phyloP scores from a whole-genome alignment of 2,113 vertebrate genomes.

The Laticauda laticaudata region DNA sequence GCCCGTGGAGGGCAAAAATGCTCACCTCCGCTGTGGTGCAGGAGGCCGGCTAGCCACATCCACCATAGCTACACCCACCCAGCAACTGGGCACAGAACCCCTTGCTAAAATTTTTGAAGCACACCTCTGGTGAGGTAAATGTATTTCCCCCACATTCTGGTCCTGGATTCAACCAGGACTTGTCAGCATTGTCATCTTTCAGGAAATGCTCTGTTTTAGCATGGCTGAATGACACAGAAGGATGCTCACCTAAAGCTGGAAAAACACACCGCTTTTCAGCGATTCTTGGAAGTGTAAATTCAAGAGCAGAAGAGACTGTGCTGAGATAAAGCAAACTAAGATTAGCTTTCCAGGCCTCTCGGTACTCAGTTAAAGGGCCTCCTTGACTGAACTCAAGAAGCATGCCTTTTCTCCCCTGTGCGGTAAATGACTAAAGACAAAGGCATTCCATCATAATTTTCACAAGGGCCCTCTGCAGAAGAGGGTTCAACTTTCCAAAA shows the following conservation, averaged over 20 bases:
- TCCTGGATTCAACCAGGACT: background rate
- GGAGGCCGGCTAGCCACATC: too few relatives aligned
- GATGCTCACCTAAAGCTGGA: background rate
- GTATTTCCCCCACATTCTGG: background rate
- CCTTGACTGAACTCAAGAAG: background rate
- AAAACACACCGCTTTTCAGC: background rate
- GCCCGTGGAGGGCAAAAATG: too few relatives aligned
- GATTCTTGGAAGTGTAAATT: background rate
- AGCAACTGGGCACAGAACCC: too few relatives aligned
- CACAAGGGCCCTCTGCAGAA: background rate
- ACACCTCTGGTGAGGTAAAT: too few relatives aligned
- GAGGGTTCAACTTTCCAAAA: background rate
- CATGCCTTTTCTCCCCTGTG: background rate
- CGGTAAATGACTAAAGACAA: background rate
- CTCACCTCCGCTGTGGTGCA: too few relatives aligned
- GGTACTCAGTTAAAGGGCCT: background rate
- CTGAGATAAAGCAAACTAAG: background rate
- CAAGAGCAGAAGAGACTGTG: background rate
- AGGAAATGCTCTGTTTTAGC: background rate
- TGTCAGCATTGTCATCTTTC: background rate
- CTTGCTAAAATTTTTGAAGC: too few relatives aligned
- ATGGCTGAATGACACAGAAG: background rate
- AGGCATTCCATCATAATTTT: background rate
- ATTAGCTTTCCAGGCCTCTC: background rate
- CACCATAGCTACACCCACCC: too few relatives aligned